A percentile compares a stretch with the other conserved stretches of the same genome.
These are phyloP conservation scores for Petrocephalus sullivani DNA, from an alignment of 2,797 vertebrate species.

Conservation along the genomic window DNA sequence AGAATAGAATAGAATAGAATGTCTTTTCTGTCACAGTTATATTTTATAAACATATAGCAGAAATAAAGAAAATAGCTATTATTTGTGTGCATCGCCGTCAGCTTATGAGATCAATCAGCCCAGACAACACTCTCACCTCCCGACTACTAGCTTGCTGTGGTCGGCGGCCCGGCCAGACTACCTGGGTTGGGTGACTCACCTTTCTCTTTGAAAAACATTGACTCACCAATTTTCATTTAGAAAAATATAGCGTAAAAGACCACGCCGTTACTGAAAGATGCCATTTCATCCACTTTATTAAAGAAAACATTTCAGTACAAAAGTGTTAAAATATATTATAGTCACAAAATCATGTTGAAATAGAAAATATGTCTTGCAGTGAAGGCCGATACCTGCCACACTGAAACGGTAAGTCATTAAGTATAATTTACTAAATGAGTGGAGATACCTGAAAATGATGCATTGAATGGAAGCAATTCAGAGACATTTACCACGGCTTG, in stretches of 20 bases:
- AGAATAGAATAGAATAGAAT: not conserved
- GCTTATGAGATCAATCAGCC: not conserved
- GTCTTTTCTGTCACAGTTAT: not conserved
- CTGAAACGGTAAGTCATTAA: not conserved
- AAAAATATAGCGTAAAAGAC: not conserved
- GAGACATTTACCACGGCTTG: not conserved
- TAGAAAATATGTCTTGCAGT: not conserved
- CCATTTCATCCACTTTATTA: slow-evolving; percentile 15
- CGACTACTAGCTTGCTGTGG: not conserved
- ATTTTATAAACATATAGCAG: not conserved
- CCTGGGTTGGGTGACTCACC: not conserved
- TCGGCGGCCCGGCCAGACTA: not conserved
- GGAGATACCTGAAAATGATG: not conserved
- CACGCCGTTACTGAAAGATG: not conserved
- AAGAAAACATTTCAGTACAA: not conserved
- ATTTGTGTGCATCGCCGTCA: not conserved
- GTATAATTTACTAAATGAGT: not conserved
- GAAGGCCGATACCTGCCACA: no score
- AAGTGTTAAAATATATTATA: slow-evolving; percentile 15
- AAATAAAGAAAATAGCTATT: no score
- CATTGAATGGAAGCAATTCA: not conserved
- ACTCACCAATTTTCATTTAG: not conserved
- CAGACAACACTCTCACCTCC: not conserved
- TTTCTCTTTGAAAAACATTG: no score
- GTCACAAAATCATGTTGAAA: not conserved